These are phyloP conservation scores for Calosoma granatense DNA, from an alignment of 1,140 invertebrate species.

Conservation along the genomic window DNA sequence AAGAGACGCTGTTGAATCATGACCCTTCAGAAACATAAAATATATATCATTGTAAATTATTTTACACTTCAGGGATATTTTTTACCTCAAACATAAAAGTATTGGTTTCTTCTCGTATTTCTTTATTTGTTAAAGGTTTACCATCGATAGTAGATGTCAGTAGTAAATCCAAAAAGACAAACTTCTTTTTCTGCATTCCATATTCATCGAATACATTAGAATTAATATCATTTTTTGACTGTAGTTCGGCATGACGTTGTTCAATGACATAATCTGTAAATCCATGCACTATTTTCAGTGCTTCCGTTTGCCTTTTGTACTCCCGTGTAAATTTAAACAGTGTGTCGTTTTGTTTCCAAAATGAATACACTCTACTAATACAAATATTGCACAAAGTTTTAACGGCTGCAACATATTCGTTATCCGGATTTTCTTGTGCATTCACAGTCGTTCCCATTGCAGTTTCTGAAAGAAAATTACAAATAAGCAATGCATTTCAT, in stretches of 20 bases:
- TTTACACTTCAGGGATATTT: constrained; percentile 15
- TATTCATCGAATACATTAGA: constrained; percentile 13
- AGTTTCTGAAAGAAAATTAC: constrained; percentile 49
- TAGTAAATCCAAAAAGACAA: constrained; percentile 69
- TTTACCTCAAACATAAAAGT: constrained; percentile 72
- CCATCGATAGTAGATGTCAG: constrained; percentile 49
- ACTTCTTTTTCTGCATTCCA: constrained; percentile 44
- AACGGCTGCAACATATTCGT: constrained; percentile 62
- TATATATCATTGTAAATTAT: not conserved
- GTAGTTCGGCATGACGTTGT: constrained; percentile 27
- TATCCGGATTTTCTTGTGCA: constrained; percentile 57
- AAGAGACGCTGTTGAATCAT: constrained; percentile 56
- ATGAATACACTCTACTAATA: constrained; percentile 32
- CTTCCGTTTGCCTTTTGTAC: constrained; percentile 39
- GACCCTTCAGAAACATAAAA: constrained; percentile 12
- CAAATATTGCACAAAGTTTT: constrained; percentile 40
- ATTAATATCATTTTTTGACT: constrained; percentile 7
- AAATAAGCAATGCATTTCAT: not conserved
- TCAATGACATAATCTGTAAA: constrained; percentile 51
- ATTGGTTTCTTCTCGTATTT: constrained; percentile 62
- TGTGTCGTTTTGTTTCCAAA: constrained; percentile 27
- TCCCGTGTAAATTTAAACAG: constrained; percentile 33
- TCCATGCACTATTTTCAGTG: constrained; percentile 53
- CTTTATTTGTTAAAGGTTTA: constrained; percentile 44
- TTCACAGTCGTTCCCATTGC: constrained; percentile 73